Conservation (phyloP, 2,797 vertebrate species). For the Phalanger gymnotis region DNA sequence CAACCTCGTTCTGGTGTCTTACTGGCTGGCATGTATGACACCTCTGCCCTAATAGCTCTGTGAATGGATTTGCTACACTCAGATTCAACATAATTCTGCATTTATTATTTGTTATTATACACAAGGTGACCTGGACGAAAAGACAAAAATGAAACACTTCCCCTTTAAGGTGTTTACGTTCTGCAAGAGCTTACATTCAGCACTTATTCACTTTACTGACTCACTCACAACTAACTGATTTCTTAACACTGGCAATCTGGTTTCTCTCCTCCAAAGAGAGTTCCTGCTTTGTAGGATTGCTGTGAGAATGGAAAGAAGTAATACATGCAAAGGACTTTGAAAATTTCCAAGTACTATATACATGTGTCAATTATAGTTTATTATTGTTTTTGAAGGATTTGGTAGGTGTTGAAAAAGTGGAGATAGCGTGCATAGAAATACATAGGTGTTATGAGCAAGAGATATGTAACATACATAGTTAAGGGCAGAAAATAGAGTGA, state of each 20-base stretch:
- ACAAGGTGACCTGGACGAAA: neutral
- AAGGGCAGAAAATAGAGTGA: neutral
- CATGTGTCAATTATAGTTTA: neutral
- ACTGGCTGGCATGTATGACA: neutral
- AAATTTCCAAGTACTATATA: neutral
- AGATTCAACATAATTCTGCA: neutral
- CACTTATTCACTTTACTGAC: neutral
- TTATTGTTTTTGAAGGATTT: neutral
- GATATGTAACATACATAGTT: neutral
- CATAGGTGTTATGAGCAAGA: no score
- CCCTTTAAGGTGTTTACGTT: neutral
- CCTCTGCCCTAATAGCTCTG: neutral
- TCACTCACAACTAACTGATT: neutral
- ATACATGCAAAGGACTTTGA: neutral
- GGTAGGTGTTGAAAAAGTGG: neutral
- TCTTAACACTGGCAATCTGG: neutral
- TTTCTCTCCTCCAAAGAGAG: neutral
- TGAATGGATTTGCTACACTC: neutral
- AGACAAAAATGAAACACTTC: neutral
- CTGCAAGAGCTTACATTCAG: neutral
- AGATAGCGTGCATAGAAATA: neutral
- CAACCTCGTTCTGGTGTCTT: neutral
- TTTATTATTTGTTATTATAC: neutral
- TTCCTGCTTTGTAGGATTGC: neutral
- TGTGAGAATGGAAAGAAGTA: neutral